phyloP scores from a whole-genome alignment of 2,113 vertebrate genomes.

The Actenoides hombroni region DNA sequence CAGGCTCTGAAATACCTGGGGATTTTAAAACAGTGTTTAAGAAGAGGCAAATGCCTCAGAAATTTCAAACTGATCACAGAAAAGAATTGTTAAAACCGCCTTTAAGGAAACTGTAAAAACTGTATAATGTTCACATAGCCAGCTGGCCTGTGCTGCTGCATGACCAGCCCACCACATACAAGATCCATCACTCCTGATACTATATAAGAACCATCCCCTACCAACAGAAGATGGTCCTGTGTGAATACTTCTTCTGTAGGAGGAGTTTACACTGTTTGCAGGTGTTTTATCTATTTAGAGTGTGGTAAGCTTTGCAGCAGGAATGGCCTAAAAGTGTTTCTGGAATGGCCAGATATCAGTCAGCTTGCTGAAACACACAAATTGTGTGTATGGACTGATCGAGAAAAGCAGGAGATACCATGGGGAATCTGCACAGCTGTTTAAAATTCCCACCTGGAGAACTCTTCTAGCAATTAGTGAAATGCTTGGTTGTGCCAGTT shows the following conservation, averaged over 20 bases:
- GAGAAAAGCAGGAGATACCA: background rate
- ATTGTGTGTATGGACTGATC: background rate
- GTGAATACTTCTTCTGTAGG: background rate
- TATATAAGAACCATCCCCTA: fast-evolving
- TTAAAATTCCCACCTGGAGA: background rate
- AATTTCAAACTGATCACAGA: background rate
- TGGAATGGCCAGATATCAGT: background rate
- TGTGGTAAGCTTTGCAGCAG: background rate
- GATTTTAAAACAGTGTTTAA: background rate
- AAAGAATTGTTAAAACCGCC: background rate
- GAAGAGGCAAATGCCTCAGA: background rate
- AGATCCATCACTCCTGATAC: background rate
- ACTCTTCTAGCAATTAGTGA: background rate
- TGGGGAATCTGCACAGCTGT: background rate
- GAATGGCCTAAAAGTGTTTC: background rate
- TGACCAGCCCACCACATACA: background rate
- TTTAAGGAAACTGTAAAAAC: background rate
- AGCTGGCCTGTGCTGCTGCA: background rate
- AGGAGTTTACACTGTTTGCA: background rate
- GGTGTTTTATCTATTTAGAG: background rate
- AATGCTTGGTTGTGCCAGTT: background rate
- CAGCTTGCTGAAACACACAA: background rate
- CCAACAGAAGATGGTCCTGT: background rate
- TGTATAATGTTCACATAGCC: background rate
- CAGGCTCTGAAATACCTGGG: background rate